Evolutionary conservation across 1,140 invertebrate genomes (phyloP).

Genomic region (Zaprionus vittiger): DNA sequence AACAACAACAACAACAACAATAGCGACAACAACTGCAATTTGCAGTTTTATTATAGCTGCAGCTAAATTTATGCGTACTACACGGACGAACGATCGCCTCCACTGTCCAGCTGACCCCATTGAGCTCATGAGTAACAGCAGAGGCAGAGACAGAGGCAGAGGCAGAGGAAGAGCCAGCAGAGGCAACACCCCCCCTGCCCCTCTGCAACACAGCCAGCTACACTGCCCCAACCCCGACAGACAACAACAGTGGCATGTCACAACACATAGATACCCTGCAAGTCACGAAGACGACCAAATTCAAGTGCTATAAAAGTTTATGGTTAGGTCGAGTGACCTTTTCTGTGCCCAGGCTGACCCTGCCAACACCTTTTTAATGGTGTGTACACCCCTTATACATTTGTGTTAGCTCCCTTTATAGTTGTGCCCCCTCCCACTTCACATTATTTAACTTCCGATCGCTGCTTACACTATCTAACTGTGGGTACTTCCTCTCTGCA

Average conservation of each 20-base stretch:
- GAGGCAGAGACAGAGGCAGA: background rate
- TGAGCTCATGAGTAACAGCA: slow-evolving; percentile 12
- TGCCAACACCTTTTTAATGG: too few relatives aligned
- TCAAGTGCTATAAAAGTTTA: background rate
- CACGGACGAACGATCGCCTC: slow-evolving; percentile 13
- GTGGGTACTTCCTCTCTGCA: background rate
- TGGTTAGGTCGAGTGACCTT: background rate
- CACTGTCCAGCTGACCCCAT: slow-evolving; percentile 47
- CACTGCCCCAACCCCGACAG: too few relatives aligned
- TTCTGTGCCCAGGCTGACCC: too few relatives aligned
- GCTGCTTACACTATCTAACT: background rate
- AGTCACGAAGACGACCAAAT: too few relatives aligned
- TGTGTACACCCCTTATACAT: too few relatives aligned
- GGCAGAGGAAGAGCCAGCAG: background rate
- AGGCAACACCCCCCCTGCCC: too few relatives aligned
- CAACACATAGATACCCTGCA: too few relatives aligned
- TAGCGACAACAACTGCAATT: slow-evolving; percentile 29
- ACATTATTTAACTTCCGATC: background rate
- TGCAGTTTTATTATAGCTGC: slow-evolving; percentile 34
- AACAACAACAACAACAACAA: background rate
- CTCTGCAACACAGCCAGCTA: too few relatives aligned
- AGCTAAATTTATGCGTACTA: slow-evolving; percentile 37
- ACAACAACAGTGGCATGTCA: too few relatives aligned
- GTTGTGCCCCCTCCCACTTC: background rate
- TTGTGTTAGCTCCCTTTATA: background rate